phyloP scores from a whole-genome alignment of 2,113 vertebrate genomes.

The Phainopepla nitens region DNA sequence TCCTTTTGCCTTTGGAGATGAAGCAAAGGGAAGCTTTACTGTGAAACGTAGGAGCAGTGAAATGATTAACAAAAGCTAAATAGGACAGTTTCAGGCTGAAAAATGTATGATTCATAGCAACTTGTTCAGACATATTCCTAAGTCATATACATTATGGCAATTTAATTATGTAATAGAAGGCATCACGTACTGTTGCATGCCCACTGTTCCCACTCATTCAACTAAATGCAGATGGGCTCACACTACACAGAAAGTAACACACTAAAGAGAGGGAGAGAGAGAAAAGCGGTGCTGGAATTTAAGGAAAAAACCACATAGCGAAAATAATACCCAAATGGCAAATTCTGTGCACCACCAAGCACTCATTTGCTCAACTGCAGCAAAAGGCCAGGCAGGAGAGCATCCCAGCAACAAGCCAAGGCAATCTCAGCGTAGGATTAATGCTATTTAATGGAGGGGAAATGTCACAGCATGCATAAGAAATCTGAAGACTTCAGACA shows the following conservation, averaged over 20 bases:
- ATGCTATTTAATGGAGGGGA: slow-evolving; percentile 31
- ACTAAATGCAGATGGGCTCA: slow-evolving; percentile 3
- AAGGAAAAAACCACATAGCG: neutral
- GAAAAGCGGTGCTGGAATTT: neutral
- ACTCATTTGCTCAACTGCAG: neutral
- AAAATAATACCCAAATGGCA: neutral
- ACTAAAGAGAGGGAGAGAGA: neutral
- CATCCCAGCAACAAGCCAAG: slow-evolving; percentile 44
- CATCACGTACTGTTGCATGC: slow-evolving; percentile 10
- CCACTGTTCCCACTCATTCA: slow-evolving; percentile 6
- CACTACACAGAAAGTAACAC: neutral
- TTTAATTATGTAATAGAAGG: slow-evolving; percentile 57
- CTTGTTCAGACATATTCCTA: slow-evolving; percentile 44
- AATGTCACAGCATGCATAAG: slow-evolving; percentile 56
- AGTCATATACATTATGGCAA: slow-evolving; percentile 29
- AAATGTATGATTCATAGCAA: slow-evolving; percentile 41
- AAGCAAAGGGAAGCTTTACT: neutral
- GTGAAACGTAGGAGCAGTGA: neutral
- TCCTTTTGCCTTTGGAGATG: neutral
- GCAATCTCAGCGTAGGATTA: slow-evolving; percentile 19
- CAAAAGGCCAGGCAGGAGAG: neutral
- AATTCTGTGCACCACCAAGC: neutral
- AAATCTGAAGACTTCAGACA: slow-evolving; percentile 31
- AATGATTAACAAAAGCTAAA: slow-evolving; percentile 38
- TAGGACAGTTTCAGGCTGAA: slow-evolving; percentile 22